Base-by-base conservation (phyloP, 2,888 invertebrate species). In the Euproctis similis region DNA sequence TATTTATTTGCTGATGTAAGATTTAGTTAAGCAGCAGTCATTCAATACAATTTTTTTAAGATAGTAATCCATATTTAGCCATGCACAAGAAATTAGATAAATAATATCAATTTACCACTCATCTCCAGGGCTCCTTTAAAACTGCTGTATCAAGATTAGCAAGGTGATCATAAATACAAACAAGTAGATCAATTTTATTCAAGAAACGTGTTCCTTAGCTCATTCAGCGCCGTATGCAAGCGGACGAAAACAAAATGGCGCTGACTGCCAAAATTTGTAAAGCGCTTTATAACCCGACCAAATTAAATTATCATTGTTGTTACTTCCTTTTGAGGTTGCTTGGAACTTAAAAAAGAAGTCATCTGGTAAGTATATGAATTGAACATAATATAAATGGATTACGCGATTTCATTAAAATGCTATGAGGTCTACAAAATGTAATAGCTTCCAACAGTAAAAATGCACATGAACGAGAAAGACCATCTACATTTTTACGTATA, bases 161-260 rank as follows among this genome's bases (percentile, higher is more conserved):
- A n/a, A n/a, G n/a, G n/a, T n/a, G n/a, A n/a, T n/a, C n/a, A n/a
- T n/a, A n/a, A n/a, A n/a, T n/a, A n/a, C 23, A 12, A 12, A 1
- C 6, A 14, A 4, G 12, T 12, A 23, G 8, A 12, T 23, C 21
- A 3, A 21, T 9, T 21, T 3, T 11, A 1, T 26, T 38, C 52
- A 71, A 72, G 62, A 49, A 53, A 47, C 34, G 31, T 18, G 39
- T 42, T 41, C 52, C 66, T 81, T 80, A 72, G 76, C 73, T 80
- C 80, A 80, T 64, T 69, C 72, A 77, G 78, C 34, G 34, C 9
- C 29, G 24, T 24, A n/a, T 24, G 26, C 23, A 11, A 34, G 30
- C 80, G 60, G 51, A 52, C 58, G 44, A 52, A 42, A 53, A 78
- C 82, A 84, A 84, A 81, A 84, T 84, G 84, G 84, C 84, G 84